Conservation (phyloP, 1,140 invertebrate genomes). For the Megalonaias nervosa region DNA sequence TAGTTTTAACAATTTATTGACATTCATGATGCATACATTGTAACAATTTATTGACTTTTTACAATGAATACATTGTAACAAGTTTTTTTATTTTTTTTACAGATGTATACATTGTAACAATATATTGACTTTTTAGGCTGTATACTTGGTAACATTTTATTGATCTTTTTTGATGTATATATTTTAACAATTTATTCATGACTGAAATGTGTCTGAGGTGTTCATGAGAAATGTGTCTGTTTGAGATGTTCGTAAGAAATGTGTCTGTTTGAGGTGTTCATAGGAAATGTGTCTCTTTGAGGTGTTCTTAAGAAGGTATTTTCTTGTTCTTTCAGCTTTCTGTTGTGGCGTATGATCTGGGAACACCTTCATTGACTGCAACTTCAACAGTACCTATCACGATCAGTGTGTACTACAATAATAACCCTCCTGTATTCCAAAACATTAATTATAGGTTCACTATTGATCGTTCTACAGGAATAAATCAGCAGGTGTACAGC, state of each 20-base stretch:
- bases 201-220: too few relatives aligned
- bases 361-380: slow-evolving; percentile 18
- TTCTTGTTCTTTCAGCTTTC: slow-evolving; percentile 37
- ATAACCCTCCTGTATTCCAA: slow-evolving; percentile 47
- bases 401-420: slow-evolving; percentile 49
- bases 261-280: background rate
- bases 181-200: too few relatives aligned
- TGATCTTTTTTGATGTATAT: too few relatives aligned
- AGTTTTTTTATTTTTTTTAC: too few relatives aligned
- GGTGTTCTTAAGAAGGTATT: background rate
- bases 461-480: slow-evolving; percentile 19
- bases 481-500: slow-evolving; percentile 11
- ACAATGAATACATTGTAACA: too few relatives aligned
- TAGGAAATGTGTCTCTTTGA: background rate
- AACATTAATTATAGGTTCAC: slow-evolving; percentile 28
- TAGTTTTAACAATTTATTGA: too few relatives aligned
- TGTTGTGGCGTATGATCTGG: slow-evolving; percentile 41
- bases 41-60: too few relatives aligned
- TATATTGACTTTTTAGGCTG: too few relatives aligned
- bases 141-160: too few relatives aligned
- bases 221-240: background rate
- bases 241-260: background rate
- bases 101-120: too few relatives aligned
- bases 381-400: slow-evolving; percentile 30
- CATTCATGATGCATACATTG: too few relatives aligned